Evolutionary conservation across 2,113 vertebrate species (phyloP).

Genomic region (Elephas maximus): DNA sequence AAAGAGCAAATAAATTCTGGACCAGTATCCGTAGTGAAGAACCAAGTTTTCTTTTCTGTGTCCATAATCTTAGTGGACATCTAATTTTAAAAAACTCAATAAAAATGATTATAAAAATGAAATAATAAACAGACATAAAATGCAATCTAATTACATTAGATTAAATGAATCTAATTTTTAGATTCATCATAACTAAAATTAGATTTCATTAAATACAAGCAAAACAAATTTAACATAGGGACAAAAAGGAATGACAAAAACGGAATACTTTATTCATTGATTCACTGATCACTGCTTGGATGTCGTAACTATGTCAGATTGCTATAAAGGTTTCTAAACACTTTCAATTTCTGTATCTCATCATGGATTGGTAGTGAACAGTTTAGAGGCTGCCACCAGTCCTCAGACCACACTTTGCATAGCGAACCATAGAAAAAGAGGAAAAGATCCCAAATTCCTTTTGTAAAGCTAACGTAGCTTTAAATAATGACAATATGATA

Average conservation of each 20-base stretch:
- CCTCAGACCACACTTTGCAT: background rate
- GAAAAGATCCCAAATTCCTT: conserved; percentile 23
- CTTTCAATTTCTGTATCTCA: conserved; percentile 27
- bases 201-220: conserved; percentile 49
- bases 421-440: conserved; percentile 3
- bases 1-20: background rate
- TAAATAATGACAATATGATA: conserved; percentile 17
- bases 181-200: conserved; percentile 36
- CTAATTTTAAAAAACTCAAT: conserved; percentile 14
- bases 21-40: background rate
- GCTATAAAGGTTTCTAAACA: background rate
- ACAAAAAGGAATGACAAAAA: conserved; percentile 59
- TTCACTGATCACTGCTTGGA: background rate
- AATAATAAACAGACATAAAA: background rate
- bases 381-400: background rate
- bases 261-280: background rate
- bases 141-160: background rate
- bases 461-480: conserved; percentile 39
- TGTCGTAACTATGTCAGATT: background rate
- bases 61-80: background rate
- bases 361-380: background rate
- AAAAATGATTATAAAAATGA: conserved; percentile 20
- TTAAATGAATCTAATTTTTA: background rate
- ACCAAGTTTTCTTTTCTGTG: background rate
- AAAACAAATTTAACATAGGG: conserved; percentile 20